Evolutionary conservation across 2,888 invertebrate genomes (phyloP).

Genomic region (Hetaerina titia): DNA sequence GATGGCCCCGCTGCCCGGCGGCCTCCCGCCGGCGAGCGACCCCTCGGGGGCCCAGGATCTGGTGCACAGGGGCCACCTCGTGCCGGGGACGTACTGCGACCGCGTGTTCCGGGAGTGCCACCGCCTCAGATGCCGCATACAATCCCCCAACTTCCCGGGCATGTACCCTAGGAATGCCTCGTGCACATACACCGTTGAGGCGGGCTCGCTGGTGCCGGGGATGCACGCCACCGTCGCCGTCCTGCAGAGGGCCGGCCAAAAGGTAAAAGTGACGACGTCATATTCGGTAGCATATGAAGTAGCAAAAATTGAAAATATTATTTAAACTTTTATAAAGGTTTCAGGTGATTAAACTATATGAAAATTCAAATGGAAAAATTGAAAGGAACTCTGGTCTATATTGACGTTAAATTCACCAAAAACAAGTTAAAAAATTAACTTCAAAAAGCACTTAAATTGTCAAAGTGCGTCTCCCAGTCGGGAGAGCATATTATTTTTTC

Average conservation of each 20-base stretch:
- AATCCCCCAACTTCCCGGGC: constrained; percentile 94
- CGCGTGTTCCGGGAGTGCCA: constrained; percentile 89
- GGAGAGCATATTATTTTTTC: too few relatives aligned
- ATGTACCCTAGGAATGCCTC: constrained; percentile 93
- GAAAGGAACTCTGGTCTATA: too few relatives aligned
- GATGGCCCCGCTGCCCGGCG: constrained; percentile 5
- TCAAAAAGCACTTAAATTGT: too few relatives aligned
- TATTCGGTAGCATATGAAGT: too few relatives aligned
- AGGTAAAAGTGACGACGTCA: background rate
- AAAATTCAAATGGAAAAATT: too few relatives aligned
- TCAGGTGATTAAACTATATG: too few relatives aligned
- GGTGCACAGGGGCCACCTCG: constrained; percentile 86
- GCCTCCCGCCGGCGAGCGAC: background rate
- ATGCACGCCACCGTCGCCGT: constrained; percentile 88
- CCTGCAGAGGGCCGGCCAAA: constrained; percentile 81
- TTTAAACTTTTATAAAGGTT: too few relatives aligned
- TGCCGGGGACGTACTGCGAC: constrained; percentile 89
- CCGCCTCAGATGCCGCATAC: constrained; percentile 84
- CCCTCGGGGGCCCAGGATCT: constrained; percentile 72
- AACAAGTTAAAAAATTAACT: too few relatives aligned
- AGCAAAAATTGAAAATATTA: too few relatives aligned
- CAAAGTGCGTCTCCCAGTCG: too few relatives aligned
- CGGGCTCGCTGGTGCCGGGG: constrained; percentile 81
- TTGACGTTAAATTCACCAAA: too few relatives aligned
- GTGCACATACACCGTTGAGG: constrained; percentile 86